Evolutionary conservation across 2,888 invertebrate species (phyloP).

Genomic region (Ennomos erosarius): DNA sequence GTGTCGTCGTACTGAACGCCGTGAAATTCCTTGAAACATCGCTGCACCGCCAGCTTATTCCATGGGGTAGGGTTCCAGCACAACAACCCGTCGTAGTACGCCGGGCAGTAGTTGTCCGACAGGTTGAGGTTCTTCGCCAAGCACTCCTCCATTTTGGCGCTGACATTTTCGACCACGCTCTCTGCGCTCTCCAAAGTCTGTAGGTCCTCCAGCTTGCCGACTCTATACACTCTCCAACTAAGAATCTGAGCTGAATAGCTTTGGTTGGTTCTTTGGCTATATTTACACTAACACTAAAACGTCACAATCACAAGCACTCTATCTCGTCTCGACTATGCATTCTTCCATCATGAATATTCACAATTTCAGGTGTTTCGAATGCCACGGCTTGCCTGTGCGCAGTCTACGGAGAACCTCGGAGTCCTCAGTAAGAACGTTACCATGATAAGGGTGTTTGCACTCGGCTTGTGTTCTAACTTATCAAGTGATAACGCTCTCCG

Average conservation of each 20-base stretch:
- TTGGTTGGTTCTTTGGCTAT: conserved; percentile 60
- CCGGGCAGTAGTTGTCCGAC: conserved; percentile 83
- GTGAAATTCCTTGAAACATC: conserved; percentile 92
- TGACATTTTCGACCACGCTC: conserved; percentile 69
- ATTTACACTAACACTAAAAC: conserved; percentile 50
- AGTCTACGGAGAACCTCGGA: conserved; percentile 68
- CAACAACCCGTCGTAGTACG: conserved; percentile 90
- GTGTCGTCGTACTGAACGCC: conserved; percentile 92
- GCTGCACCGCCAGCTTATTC: conserved; percentile 88
- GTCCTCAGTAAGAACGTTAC: conserved; percentile 71
- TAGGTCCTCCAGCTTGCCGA: conserved; percentile 82
- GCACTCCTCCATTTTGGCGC: conserved; percentile 67
- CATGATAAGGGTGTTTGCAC: conserved; percentile 81
- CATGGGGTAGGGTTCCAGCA: conserved; percentile 94
- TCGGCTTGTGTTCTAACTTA: conserved; percentile 83
- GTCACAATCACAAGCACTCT: conserved; percentile 50
- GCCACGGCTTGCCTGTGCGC: conserved; percentile 56
- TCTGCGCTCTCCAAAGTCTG: conserved; percentile 68
- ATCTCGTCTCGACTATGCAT: conserved; percentile 39
- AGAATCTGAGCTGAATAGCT: conserved; percentile 52
- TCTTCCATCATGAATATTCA: conserved; percentile 52
- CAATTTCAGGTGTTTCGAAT: conserved; percentile 58
- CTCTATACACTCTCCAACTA: conserved; percentile 48
- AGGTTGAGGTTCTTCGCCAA: conserved; percentile 61
- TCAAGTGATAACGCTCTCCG: conserved; percentile 79